Base-by-base conservation (phyloP, 2,888 invertebrate species). In the Polymixis lichenea region DNA sequence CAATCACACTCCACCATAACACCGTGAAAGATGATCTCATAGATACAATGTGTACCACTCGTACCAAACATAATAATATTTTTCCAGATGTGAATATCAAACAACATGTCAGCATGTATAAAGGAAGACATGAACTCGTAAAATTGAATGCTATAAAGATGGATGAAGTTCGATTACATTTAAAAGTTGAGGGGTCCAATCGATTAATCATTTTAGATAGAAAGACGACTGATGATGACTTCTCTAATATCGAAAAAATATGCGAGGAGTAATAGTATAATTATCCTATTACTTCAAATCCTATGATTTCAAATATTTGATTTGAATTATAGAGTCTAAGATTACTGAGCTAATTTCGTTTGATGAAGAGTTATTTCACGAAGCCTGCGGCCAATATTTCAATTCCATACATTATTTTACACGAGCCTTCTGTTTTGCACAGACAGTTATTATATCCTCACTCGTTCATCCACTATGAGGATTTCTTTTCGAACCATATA, bases 161-260 rank as follows among this genome's bases (percentile, higher is more conserved):
- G 89, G 90, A 91, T 91, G 89, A 86, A 88, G 85, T 51, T 80
- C 69, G 55, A 85, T 85, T 64, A 80, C 72, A 72, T 82, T 88
- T 84, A 85, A 88, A 90, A 90, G 88, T 90, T 90, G 89, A 91
- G 90, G 91, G 90, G 90, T 91, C 86, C 88, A 87, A 89, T 90
- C 89, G 84, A 93, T 94, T 92, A 91, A 93, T 94, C 93, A 94
- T 72, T 90, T 68, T 78, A 87, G 86, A 84, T 83, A 77, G 83
- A 88, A 85, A 85, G 84, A 84, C 86, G 85, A 90, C 89, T 87
- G 89, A 91, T 90, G 75, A 88, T 86, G 85, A 87, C 89, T 87
- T 85, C 79, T 71, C 75, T 84, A 82, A 78, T 77, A 75, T 72
- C 25, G 65, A 66, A 78, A 69, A 82, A 71, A 75, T 84, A n/a